Percentiles rank a stretch among this genome's conserved stretches.
Evolutionary conservation across 2,797 vertebrate genomes (phyloP).

Genomic region (Leptoclinus maculatus): DNA sequence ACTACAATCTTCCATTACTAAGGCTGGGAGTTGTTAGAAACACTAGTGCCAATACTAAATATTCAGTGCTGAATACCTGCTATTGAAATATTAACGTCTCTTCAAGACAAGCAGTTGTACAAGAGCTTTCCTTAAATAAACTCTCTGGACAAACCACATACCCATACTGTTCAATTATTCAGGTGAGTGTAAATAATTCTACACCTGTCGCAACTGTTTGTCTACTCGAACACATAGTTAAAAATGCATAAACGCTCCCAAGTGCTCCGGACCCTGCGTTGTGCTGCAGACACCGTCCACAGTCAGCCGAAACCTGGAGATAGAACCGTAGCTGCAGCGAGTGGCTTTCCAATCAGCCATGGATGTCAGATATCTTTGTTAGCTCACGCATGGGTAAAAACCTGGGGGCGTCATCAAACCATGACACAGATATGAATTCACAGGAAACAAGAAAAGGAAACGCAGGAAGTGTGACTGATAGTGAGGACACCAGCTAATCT

Average conservation of each 20-base stretch:
- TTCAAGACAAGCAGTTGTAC: no score
- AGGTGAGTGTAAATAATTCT: background rate
- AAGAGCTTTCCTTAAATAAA: no score
- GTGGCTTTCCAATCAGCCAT: background rate
- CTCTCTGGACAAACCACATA: background rate
- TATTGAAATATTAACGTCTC: no score
- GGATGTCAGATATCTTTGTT: slow-evolving; percentile 5
- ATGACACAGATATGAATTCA: background rate
- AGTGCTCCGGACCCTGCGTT: background rate
- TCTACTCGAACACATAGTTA: background rate
- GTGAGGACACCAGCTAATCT: background rate
- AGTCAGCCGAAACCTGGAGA: background rate
- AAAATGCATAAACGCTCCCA: background rate
- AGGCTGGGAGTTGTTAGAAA: no score
- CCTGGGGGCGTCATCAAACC: background rate
- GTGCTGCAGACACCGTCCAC: background rate
- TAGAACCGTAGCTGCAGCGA: background rate
- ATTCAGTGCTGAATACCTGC: no score
- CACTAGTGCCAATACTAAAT: no score
- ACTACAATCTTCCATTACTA: no score
- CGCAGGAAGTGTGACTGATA: background rate
- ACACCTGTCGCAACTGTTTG: background rate
- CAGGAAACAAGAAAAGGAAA: background rate
- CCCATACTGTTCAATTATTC: background rate
- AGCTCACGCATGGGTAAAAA: background rate